These are phyloP conservation scores for Diadromus collaris DNA, from an alignment of 2,888 invertebrate species.

Conservation along the genomic window DNA sequence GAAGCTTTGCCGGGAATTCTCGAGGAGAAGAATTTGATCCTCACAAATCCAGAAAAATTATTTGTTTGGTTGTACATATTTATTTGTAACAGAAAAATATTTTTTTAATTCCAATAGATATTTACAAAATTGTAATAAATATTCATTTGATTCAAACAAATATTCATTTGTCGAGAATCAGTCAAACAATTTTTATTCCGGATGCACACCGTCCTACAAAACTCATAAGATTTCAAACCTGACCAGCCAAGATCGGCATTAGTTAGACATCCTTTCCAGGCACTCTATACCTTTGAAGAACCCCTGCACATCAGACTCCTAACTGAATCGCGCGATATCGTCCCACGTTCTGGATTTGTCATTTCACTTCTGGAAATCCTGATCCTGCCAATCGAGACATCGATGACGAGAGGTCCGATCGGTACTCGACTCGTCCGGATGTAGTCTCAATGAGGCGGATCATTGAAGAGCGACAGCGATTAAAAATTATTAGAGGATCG, in stretches of 20 bases:
- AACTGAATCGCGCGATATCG: not conserved
- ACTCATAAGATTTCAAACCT: not conserved
- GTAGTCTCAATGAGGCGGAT: slow-evolving; percentile 23
- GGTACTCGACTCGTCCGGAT: slow-evolving; percentile 5
- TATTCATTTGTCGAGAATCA: not conserved
- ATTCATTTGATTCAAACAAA: not conserved
- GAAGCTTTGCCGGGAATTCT: not conserved
- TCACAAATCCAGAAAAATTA: not conserved
- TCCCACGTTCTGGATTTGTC: not conserved
- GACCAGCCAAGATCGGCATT: not conserved
- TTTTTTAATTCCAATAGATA: too few relatives aligned
- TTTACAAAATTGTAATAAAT: too few relatives aligned
- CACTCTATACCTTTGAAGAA: not conserved
- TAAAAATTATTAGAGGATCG: slow-evolving; percentile 24
- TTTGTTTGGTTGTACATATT: not conserved
- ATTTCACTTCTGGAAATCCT: not conserved
- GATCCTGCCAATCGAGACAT: not conserved
- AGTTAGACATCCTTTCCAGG: not conserved
- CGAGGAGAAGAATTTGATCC: not conserved
- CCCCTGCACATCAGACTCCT: not conserved
- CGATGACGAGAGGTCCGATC: slow-evolving; percentile 3
- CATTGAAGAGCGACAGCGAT: slow-evolving; percentile 1
- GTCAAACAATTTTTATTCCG: not conserved
- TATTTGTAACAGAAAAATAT: too few relatives aligned
- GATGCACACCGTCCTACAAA: not conserved